Evolutionary conservation across 2,797 vertebrate genomes (phyloP).

Genomic region (Xyrichtys novacula): DNA sequence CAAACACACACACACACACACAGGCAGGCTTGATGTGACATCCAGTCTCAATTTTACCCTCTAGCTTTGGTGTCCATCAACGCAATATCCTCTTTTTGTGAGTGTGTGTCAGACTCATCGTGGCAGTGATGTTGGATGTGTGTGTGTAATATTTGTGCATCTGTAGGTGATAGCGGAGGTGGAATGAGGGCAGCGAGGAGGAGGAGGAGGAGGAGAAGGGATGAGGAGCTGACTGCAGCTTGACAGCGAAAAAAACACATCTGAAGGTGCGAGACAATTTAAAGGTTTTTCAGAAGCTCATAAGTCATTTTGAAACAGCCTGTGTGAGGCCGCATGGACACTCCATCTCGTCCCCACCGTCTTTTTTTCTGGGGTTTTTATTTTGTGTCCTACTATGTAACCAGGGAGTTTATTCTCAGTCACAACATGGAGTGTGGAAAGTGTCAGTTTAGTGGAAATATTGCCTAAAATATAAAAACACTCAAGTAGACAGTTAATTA

Average conservation of each 20-base stretch:
- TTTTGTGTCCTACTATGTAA: conserved; percentile 7
- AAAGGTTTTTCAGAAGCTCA: conserved; percentile 42
- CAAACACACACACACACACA: conserved; percentile 29
- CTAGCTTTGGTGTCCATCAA: conserved; percentile 61
- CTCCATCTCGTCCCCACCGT: conserved; percentile 1
- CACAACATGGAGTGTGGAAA: background rate
- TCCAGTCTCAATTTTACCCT: conserved; percentile 74
- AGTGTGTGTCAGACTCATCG: conserved; percentile 33
- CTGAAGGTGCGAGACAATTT: conserved; percentile 64
- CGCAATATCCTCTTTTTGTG: conserved; percentile 43
- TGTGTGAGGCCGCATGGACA: conserved; percentile 11
- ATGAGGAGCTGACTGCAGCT: conserved; percentile 52
- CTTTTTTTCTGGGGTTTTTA: background rate
- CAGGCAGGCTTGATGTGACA: conserved; percentile 59
- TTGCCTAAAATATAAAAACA: background rate
- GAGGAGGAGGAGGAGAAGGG: conserved; percentile 24
- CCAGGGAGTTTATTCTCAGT: conserved; percentile 20
- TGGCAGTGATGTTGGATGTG: conserved; percentile 7
- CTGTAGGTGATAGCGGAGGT: conserved; percentile 50
- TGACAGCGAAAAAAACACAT: conserved; percentile 59
- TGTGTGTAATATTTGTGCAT: conserved; percentile 45
- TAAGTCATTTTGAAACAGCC: conserved; percentile 46
- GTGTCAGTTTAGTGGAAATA: background rate
- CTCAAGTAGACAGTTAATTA: background rate
- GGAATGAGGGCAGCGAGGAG: conserved; percentile 52